These are phyloP conservation scores for Caenorhabditis auriculariae DNA, from an alignment of 2,888 invertebrate genomes.

Conservation along the genomic window DNA sequence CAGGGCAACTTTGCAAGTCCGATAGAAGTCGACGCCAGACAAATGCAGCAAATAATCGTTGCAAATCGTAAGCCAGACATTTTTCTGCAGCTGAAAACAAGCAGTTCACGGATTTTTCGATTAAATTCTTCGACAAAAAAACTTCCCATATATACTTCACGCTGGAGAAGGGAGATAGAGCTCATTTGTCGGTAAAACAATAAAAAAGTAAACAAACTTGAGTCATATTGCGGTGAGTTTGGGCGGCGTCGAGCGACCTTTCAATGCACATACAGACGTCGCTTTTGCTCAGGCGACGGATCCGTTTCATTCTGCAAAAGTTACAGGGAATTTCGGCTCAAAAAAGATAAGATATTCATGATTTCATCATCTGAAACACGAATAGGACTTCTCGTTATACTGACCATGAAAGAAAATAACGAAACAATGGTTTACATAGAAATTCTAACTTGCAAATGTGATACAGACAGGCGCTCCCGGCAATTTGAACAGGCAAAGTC, in stretches of 20 bases:
- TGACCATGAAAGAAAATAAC: not conserved
- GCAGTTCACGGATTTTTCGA: not conserved
- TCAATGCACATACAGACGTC: slow-evolving; percentile 41
- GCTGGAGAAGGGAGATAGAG: not conserved
- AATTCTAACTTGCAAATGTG: slow-evolving; percentile 46
- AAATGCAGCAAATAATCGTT: slow-evolving; percentile 78
- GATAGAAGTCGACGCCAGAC: slow-evolving; percentile 68
- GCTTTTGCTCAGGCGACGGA: slow-evolving; percentile 27
- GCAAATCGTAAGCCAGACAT: slow-evolving; percentile 73
- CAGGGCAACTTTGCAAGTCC: slow-evolving; percentile 75
- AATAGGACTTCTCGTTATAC: no score
- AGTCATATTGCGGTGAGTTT: slow-evolving; percentile 32
- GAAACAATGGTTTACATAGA: not conserved
- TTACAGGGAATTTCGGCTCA: no score
- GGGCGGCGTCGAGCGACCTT: slow-evolving; percentile 46
- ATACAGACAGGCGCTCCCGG: slow-evolving; percentile 49
- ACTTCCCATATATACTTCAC: not conserved
- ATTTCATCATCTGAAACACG: no score
- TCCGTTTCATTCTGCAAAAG: slow-evolving; percentile 42
- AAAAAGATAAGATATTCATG: no score
- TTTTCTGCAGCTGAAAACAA: slow-evolving; percentile 46
- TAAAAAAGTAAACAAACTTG: slow-evolving; percentile 14
- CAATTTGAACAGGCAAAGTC: slow-evolving; percentile 46
- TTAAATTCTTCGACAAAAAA: not conserved
- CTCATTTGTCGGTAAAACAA: no score